Percentiles rank a stretch among this genome's conserved stretches.
Evolutionary conservation across 2,888 invertebrate genomes (phyloP).

Genomic region (Melanchra persicariae): DNA sequence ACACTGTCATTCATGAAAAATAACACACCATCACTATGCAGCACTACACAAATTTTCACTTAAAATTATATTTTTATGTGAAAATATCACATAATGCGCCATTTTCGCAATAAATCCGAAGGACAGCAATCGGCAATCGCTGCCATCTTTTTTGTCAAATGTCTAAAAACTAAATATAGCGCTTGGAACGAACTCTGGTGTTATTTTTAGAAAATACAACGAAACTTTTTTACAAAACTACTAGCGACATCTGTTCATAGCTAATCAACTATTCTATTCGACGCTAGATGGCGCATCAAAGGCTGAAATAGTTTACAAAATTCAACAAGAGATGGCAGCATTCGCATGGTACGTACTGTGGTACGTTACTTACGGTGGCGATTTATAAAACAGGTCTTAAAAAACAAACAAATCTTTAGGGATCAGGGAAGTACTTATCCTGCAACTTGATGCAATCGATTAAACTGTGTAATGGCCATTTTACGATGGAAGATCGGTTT

Average conservation of each 20-base stretch:
- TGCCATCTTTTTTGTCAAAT: constrained; percentile 91
- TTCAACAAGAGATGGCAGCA: constrained; percentile 51
- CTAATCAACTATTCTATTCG: background rate
- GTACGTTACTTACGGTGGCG: too few relatives aligned
- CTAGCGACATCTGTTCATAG: constrained; percentile 78
- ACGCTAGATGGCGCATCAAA: constrained; percentile 71
- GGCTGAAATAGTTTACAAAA: background rate
- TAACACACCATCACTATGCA: constrained; percentile 88
- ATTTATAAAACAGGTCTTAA: too few relatives aligned
- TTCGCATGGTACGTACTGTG: constrained; percentile 13
- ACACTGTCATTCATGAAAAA: constrained; percentile 88
- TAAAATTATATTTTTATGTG: constrained; percentile 86
- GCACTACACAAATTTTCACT: constrained; percentile 90
- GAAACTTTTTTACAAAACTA: constrained; percentile 69
- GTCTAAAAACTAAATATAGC: constrained; percentile 90
- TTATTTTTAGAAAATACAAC: constrained; percentile 89
- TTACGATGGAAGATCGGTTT: too few relatives aligned
- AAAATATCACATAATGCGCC: constrained; percentile 90
- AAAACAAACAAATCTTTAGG: too few relatives aligned
- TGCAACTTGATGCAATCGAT: too few relatives aligned
- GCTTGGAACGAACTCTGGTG: constrained; percentile 90
- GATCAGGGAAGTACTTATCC: background rate
- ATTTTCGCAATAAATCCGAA: constrained; percentile 89
- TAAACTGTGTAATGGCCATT: too few relatives aligned
- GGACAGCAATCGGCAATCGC: constrained; percentile 89